A percentile compares a stretch with the other conserved stretches of the same genome.
phyloP scores from a whole-genome alignment of 2,113 vertebrate genomes.

The Gavialis gangeticus region DNA sequence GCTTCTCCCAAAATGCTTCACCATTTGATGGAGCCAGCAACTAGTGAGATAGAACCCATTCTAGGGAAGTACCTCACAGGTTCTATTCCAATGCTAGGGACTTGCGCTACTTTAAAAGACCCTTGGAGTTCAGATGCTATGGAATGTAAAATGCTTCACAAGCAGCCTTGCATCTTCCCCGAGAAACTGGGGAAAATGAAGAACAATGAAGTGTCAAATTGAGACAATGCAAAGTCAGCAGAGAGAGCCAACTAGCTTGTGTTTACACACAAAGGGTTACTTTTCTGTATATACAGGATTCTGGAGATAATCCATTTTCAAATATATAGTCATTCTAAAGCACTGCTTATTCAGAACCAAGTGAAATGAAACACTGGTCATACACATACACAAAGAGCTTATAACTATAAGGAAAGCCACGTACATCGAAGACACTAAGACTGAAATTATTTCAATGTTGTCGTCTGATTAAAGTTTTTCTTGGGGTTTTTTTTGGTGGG shows the following conservation, averaged over 20 bases:
- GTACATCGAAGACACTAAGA: neutral
- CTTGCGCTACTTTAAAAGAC: neutral
- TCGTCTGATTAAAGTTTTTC: too few relatives aligned
- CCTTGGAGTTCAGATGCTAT: neutral
- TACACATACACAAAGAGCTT: neutral
- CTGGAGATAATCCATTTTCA: neutral
- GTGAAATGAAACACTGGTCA: neutral
- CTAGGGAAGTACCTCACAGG: neutral
- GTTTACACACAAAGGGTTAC: neutral
- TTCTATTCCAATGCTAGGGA: neutral
- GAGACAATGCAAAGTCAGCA: neutral
- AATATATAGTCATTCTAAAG: neutral
- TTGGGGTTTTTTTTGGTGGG: too few relatives aligned
- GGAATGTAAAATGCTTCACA: neutral
- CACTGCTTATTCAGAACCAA: neutral
- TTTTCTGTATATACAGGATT: neutral
- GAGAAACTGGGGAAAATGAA: neutral
- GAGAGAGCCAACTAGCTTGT: neutral
- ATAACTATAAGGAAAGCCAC: neutral
- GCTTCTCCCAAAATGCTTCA: too few relatives aligned
- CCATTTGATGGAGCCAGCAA: neutral
- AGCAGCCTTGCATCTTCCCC: rapidly evolving
- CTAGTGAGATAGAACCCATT: neutral
- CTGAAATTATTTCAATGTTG: neutral
- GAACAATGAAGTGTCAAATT: neutral